phyloP scores from a whole-genome alignment of 2,797 vertebrate genomes.

The Mus caroli region DNA sequence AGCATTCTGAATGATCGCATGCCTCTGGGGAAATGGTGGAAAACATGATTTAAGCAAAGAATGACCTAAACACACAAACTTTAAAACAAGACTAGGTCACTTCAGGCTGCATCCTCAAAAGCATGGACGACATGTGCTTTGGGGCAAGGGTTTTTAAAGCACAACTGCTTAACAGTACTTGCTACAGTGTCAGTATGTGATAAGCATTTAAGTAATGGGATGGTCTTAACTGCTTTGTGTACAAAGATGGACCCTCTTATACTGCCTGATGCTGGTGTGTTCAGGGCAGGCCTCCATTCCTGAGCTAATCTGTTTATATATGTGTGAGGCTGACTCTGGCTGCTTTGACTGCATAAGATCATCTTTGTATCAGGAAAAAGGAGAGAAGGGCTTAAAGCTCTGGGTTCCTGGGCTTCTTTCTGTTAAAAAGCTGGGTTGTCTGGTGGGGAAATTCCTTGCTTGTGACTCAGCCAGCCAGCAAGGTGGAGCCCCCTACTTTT shows the following conservation, averaged over 20 bases:
- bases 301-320: background rate
- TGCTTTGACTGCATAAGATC: background rate
- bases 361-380: background rate
- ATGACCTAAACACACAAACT: background rate
- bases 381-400: background rate
- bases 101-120: background rate
- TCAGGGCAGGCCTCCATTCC: background rate
- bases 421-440: conserved; percentile 32
- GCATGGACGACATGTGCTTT: background rate
- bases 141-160: conserved; percentile 23
- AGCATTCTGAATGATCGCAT: background rate
- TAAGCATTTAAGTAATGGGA: background rate
- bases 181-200: background rate
- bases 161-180: background rate
- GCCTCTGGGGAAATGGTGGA: background rate
- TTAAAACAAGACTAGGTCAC: conserved; percentile 3
- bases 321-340: background rate
- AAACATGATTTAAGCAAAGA: conserved; percentile 15
- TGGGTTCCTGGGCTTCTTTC: conserved; percentile 17
- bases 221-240: conserved; percentile 6
- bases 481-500: background rate
- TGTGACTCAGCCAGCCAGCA: background rate
- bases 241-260: background rate
- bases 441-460: background rate
- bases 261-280: background rate